phyloP scores from a whole-genome alignment of 2,113 vertebrate species.

The Salvator merianae region DNA sequence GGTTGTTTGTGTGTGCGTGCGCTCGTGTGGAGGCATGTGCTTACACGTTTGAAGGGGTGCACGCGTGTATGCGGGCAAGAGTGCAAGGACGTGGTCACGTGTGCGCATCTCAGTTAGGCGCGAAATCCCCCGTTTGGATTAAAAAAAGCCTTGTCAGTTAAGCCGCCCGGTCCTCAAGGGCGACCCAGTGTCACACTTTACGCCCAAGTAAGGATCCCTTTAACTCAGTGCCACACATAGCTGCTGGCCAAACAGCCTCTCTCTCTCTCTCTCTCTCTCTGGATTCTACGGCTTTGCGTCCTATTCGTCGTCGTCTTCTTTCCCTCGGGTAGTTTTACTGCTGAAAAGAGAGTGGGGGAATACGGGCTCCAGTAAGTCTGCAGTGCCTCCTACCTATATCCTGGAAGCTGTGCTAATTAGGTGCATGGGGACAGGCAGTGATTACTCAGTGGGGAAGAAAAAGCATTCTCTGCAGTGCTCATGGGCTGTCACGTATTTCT shows the following conservation, averaged over 20 bases:
- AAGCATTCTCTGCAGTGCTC: neutral
- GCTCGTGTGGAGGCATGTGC: constrained; percentile 1
- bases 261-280: neutral
- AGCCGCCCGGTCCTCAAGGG: neutral
- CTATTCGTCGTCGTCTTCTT: neutral
- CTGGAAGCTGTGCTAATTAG: neutral
- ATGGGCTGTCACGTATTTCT: neutral
- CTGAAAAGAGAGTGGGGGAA: neutral
- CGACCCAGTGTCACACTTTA: neutral
- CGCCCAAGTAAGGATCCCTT: neutral
- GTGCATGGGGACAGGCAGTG: neutral
- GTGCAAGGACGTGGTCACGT: neutral
- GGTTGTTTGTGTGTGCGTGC: neutral
- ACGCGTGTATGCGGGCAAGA: neutral
- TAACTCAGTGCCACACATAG: neutral
- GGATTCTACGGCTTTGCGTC: neutral
- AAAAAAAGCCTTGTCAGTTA: too few relatives aligned
- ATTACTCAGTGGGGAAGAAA: neutral
- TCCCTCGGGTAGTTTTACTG: neutral
- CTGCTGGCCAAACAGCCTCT: neutral
- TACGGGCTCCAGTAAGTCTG: neutral
- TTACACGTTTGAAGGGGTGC: constrained; percentile 7
- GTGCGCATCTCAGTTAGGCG: neutral
- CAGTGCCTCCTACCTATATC: neutral
- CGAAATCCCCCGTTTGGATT: neutral